These are phyloP conservation scores for roundworm (Caenorhabditis elegans) DNA, from an alignment of 1,140 invertebrate genomes.

Conservation along the genomic window DNA sequence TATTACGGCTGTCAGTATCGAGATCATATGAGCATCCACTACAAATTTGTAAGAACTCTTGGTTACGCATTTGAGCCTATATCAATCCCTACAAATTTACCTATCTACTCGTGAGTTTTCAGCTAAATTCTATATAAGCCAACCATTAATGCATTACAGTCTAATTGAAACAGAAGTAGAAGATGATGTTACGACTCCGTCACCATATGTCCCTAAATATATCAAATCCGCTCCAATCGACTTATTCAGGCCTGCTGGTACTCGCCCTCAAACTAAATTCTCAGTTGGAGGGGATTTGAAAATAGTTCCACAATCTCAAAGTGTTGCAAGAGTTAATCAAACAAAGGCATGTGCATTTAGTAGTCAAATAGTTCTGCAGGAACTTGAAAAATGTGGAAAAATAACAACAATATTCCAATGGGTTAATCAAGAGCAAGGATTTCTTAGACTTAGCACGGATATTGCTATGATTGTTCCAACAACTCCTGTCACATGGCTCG, in stretches of 20 bases:
- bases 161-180: not conserved
- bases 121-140: too few species aligned
- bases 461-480: not conserved
- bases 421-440: not conserved
- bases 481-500: not conserved
- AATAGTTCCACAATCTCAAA: not conserved
- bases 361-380: not conserved
- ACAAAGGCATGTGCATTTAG: not conserved
- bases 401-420: not conserved
- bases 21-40: not conserved
- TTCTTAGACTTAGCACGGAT: not conserved
- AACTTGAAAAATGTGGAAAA: not conserved
- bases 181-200: not conserved
- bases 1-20: not conserved
- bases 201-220: not conserved
- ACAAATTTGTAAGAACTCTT: not conserved
- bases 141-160: too few species aligned
- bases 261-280: not conserved
- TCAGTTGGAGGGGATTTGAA: not conserved
- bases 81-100: not conserved
- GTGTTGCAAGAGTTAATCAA: not conserved
- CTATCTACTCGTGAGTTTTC: not conserved
- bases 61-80: not conserved
- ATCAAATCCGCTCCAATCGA: not conserved
- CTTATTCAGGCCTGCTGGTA: not conserved